phyloP scores from a whole-genome alignment of 2,797 vertebrate genomes.

The Lophius americanus region DNA sequence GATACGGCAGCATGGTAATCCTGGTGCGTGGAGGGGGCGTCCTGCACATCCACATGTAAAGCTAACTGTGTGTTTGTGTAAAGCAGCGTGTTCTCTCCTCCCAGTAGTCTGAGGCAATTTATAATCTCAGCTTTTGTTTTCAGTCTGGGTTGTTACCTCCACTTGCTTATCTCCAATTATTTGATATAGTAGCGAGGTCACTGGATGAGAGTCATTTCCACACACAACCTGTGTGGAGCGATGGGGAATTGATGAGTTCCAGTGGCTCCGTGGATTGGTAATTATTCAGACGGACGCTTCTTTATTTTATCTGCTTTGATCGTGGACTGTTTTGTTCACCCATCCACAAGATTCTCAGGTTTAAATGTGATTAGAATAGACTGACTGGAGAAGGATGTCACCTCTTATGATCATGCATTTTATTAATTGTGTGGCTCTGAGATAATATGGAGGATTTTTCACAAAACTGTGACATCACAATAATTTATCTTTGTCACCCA shows the following conservation, averaged over 20 bases:
- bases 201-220: conserved; percentile 44
- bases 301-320: conserved; percentile 39
- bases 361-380: not conserved
- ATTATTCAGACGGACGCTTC: conserved; percentile 24
- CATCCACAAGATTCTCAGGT: conserved; percentile 8
- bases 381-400: conserved; percentile 2
- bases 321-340: conserved; percentile 15
- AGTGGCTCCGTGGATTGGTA: conserved; percentile 44
- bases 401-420: not conserved
- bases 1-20: conserved; percentile 53
- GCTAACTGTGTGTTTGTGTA: conserved; percentile 24
- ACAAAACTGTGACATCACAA: not conserved
- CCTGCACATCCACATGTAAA: conserved; percentile 46
- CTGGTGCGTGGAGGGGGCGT: conserved; percentile 60
- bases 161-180: conserved; percentile 64
- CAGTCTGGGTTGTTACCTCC: conserved; percentile 60
- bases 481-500: not conserved
- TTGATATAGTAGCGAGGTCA: conserved; percentile 66
- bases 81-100: conserved; percentile 52
- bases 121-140: conserved; percentile 68
- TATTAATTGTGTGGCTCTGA: not conserved
- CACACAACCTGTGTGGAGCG: conserved; percentile 15
- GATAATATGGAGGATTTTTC: too few relatives aligned
- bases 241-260: conserved; percentile 49
- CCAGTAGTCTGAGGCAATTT: conserved; percentile 64